These are phyloP conservation scores for Nilaparvata lugens DNA, from an alignment of 1,140 invertebrate species.

Conservation along the genomic window DNA sequence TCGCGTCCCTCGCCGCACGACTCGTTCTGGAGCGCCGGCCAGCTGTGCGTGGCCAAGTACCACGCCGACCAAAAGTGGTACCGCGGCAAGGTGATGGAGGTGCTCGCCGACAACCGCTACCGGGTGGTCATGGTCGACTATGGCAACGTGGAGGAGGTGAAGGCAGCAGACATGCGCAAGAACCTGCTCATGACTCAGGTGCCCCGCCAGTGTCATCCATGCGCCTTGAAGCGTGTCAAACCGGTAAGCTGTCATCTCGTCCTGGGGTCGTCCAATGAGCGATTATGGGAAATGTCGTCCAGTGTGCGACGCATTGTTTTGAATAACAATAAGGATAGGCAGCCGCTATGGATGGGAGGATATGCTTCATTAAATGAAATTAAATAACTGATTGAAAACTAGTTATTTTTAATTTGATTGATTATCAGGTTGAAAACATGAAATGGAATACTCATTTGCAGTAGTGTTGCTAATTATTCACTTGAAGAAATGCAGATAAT, in stretches of 20 bases:
- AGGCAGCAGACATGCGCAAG: conserved; percentile 42
- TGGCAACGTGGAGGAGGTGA: conserved; percentile 41
- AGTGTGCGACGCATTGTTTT: no score
- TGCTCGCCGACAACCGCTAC: conserved; percentile 16
- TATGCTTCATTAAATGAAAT: neutral
- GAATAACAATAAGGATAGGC: no score
- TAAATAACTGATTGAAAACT: no score
- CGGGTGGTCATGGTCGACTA: conserved; percentile 42
- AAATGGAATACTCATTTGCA: no score
- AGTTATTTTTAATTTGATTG: no score
- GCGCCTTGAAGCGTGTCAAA: conserved; percentile 32
- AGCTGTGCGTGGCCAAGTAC: conserved; percentile 53
- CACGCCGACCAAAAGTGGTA: conserved; percentile 48
- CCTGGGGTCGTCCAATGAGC: neutral
- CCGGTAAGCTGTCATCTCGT: conserved; percentile 30
- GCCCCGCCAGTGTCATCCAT: conserved; percentile 40
- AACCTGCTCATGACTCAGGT: conserved; percentile 46
- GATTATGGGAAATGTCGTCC: neutral
- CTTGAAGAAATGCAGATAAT: no score
- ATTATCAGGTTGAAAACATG: no score
- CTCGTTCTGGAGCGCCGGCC: conserved; percentile 42
- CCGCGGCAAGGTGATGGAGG: conserved; percentile 33
- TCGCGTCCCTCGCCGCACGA: conserved; percentile 37
- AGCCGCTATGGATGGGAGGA: neutral
- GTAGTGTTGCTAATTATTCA: no score